phyloP scores from a whole-genome alignment of 2,113 vertebrate species.

The Nibea coibor region DNA sequence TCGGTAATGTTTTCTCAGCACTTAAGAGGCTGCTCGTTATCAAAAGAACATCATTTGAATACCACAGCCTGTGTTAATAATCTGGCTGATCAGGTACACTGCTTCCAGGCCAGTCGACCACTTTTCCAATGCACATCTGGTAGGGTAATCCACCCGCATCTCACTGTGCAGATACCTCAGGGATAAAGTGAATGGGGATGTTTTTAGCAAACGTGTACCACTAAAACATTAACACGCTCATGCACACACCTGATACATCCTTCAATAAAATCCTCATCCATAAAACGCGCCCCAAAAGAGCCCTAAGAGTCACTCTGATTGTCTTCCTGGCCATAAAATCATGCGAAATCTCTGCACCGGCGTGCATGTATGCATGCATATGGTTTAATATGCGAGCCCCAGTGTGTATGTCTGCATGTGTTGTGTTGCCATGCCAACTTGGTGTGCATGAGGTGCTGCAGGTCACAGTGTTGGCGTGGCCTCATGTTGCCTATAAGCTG shows the following conservation, averaged over 20 bases:
- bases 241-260: constrained; percentile 37
- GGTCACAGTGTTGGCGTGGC: constrained; percentile 73
- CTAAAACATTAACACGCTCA: constrained; percentile 8
- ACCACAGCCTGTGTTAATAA: background rate
- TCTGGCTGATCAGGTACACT: constrained; percentile 23
- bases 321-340: constrained; percentile 9
- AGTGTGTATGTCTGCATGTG: constrained; percentile 47
- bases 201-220: constrained; percentile 30
- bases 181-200: constrained; percentile 14
- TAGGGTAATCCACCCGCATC: constrained; percentile 9
- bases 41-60: constrained; percentile 37
- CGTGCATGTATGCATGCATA: background rate
- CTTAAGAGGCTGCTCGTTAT: constrained; percentile 28
- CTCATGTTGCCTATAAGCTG: constrained; percentile 79
- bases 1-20: constrained; percentile 31
- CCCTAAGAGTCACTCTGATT: background rate
- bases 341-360: background rate
- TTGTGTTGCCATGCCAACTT: constrained; percentile 62
- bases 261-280: constrained; percentile 17
- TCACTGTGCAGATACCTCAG: constrained; percentile 3
- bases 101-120: constrained; percentile 13
- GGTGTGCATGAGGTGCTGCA: constrained; percentile 44
- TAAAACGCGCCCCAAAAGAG: constrained; percentile 12
- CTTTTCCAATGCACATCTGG: constrained; percentile 48
- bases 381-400: background rate